Percentiles rank a stretch among this genome's conserved stretches.
These are phyloP conservation scores for Lacerta agilis DNA, from an alignment of 2,797 vertebrate genomes.

Conservation along the genomic window DNA sequence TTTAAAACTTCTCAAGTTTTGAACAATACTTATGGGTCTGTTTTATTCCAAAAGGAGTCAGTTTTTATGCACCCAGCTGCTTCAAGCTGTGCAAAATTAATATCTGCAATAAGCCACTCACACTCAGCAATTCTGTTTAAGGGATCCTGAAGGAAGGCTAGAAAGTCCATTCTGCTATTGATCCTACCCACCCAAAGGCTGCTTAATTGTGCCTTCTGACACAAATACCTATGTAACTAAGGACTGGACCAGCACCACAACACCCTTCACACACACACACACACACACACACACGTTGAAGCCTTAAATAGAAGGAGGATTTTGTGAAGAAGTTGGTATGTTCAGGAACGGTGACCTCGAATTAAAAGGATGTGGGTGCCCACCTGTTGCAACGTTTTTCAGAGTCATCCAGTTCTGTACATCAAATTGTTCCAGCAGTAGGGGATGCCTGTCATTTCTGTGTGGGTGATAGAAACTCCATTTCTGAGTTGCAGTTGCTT, in stretches of 20 bases:
- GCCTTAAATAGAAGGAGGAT: background rate
- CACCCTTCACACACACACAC: background rate
- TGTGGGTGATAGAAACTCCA: background rate
- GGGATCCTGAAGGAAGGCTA: background rate
- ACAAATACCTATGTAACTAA: rapidly evolving
- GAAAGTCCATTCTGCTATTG: background rate
- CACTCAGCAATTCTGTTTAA: background rate
- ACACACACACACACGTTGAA: too few relatives aligned
- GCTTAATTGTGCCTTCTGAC: background rate
- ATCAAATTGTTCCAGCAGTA: slow-evolving; percentile 2
- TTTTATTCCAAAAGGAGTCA: too few relatives aligned
- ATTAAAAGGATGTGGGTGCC: too few relatives aligned
- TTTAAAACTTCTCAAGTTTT: too few relatives aligned
- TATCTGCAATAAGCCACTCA: too few relatives aligned
- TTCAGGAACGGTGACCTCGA: background rate
- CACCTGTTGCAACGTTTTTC: background rate
- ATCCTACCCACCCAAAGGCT: background rate
- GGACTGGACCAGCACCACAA: too few relatives aligned
- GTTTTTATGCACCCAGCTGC: too few relatives aligned
- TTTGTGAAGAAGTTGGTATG: background rate
- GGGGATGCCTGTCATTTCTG: background rate
- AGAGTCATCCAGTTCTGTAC: background rate
- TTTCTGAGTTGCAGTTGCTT: background rate
- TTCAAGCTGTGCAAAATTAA: too few relatives aligned
- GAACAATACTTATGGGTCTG: too few relatives aligned